These are phyloP conservation scores for Drepana arcuata DNA, from an alignment of 1,140 invertebrate species.

Conservation along the genomic window DNA sequence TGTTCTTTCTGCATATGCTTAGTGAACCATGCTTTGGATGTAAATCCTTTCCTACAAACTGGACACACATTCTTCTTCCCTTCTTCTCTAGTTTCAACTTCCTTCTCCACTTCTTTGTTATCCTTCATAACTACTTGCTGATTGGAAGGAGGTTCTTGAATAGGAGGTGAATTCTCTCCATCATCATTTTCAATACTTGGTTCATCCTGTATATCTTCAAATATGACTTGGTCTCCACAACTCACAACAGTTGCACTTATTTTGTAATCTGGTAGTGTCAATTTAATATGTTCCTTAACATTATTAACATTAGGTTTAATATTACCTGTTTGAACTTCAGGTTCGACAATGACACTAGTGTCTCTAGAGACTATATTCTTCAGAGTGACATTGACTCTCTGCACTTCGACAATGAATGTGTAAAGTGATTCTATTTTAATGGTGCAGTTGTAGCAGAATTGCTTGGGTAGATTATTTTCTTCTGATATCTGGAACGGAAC, in stretches of 20 bases:
- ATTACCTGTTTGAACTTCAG: conserved; percentile 20
- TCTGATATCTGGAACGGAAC: conserved; percentile 36
- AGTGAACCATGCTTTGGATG: conserved; percentile 48
- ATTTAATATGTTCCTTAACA: conserved; percentile 18
- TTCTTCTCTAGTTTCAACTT: conserved; percentile 1
- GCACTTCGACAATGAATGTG: conserved; percentile 48
- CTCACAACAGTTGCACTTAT: conserved; percentile 24
- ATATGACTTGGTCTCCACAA: conserved; percentile 10
- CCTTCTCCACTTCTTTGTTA: conserved; percentile 1
- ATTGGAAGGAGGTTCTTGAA: too few relatives aligned
- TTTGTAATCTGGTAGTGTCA: conserved; percentile 45
- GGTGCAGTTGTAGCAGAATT: conserved; percentile 52
- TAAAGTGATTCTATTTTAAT: conserved; percentile 52
- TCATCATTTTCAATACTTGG: not conserved
- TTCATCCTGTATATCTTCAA: conserved; percentile 8
- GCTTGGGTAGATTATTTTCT: conserved; percentile 43
- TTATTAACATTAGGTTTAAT: conserved; percentile 17
- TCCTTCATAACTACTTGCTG: not conserved
- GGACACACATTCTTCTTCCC: conserved; percentile 36
- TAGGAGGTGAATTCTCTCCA: not conserved
- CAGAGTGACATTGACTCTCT: conserved; percentile 43
- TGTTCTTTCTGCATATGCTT: conserved; percentile 54
- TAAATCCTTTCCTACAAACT: conserved; percentile 41
- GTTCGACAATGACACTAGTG: conserved; percentile 44
- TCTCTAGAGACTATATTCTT: conserved; percentile 43